Evolutionary conservation across 2,797 vertebrate species (phyloP).

Genomic region (Cephalopachus bancanus): DNA sequence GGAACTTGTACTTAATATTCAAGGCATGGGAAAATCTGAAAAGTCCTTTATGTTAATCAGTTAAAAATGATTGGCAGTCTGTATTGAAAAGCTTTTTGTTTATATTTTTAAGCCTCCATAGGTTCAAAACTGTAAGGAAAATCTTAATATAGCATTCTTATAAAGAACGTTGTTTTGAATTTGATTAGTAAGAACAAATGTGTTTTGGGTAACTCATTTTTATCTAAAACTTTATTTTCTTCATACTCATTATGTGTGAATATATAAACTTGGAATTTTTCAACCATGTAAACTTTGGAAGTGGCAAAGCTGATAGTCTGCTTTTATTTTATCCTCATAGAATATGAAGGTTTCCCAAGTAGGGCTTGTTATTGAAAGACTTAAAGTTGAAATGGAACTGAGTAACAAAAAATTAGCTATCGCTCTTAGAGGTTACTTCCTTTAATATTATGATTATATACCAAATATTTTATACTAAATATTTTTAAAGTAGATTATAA

Average conservation of each 20-base stretch:
- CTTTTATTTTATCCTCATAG: conserved; percentile 7
- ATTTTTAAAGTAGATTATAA: conserved; percentile 8
- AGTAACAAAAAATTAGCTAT: conserved; percentile 14
- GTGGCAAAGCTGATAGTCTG: background rate
- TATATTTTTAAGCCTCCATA: conserved; percentile 28
- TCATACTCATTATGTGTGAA: background rate
- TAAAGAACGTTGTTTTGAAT: conserved; percentile 43
- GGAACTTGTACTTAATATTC: conserved; percentile 29
- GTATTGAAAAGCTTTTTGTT: conserved; percentile 45
- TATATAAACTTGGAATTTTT: conserved; percentile 46
- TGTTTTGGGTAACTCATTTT: conserved; percentile 45
- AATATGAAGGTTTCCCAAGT: background rate
- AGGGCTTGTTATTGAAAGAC: conserved; percentile 43
- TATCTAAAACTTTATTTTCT: conserved; percentile 19
- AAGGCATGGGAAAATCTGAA: conserved; percentile 5
- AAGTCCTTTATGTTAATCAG: conserved; percentile 36
- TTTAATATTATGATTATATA: conserved; percentile 35
- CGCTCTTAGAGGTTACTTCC: background rate
- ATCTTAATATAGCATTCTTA: conserved; percentile 25
- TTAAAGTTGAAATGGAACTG: background rate
- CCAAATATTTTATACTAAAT: background rate
- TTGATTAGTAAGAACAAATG: conserved; percentile 33
- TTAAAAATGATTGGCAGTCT: conserved; percentile 27
- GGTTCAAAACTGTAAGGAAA: conserved; percentile 17
- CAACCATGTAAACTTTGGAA: background rate